Evolutionary conservation across 2,888 invertebrate species (phyloP).

Genomic region (Gymnocheta viridis): DNA sequence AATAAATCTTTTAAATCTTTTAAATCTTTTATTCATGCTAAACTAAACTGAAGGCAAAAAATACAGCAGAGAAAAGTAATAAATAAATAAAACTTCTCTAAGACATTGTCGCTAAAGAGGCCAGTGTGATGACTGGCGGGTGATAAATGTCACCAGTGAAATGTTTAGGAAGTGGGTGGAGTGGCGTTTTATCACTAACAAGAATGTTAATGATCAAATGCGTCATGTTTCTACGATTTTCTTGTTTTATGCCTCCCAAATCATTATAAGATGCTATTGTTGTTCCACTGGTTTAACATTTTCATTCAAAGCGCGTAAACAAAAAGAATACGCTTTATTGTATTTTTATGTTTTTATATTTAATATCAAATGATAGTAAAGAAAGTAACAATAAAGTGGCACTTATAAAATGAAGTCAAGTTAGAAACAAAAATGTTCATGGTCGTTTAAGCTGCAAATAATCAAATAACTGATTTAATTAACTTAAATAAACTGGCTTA

Average conservation of each 20-base stretch:
- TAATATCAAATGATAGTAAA: background rate
- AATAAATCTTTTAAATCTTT: conserved; percentile 30
- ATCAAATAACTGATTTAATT: too few species aligned
- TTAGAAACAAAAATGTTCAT: background rate
- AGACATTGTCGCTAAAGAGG: background rate
- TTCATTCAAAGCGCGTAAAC: background rate
- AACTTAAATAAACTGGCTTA: too few species aligned
- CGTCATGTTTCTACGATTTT: conserved; percentile 3
- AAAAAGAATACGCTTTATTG: background rate
- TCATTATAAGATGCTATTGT: background rate
- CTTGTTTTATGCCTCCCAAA: background rate
- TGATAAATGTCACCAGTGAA: too few species aligned
- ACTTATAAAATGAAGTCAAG: background rate
- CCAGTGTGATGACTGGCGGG: background rate
- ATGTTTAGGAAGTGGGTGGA: background rate
- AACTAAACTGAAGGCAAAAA: background rate
- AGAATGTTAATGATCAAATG: conserved; percentile 14
- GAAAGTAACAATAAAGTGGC: background rate
- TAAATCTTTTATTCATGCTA: conserved; percentile 11
- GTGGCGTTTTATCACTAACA: background rate
- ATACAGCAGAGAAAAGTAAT: background rate
- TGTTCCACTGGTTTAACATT: background rate
- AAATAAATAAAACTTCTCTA: conserved; percentile 2
- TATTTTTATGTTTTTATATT: background rate
- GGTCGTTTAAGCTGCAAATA: too few species aligned